A percentile compares a stretch with the other conserved stretches of the same genome.
These are phyloP conservation scores for Saccostrea echinata DNA, from an alignment of 1,140 invertebrate species.

Conservation along the genomic window DNA sequence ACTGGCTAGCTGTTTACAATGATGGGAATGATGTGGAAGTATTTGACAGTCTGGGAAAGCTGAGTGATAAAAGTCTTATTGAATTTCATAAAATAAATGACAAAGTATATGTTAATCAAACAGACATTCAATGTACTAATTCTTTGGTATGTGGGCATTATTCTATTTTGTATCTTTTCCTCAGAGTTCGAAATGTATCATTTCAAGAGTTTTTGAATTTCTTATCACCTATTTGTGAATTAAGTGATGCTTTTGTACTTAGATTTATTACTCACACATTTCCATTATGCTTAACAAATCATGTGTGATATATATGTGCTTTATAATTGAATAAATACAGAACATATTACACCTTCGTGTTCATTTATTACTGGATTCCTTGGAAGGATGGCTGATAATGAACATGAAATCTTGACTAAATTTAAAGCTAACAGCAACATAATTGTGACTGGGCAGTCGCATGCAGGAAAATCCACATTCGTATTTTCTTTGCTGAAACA, in stretches of 20 bases:
- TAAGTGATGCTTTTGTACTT: slow-evolving; percentile 50
- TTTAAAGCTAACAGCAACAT: slow-evolving; percentile 34
- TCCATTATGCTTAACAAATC: slow-evolving; percentile 40
- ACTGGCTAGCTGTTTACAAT: slow-evolving; percentile 54
- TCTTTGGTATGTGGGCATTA: slow-evolving; percentile 51
- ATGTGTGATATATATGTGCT: neutral
- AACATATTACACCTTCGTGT: too few species aligned
- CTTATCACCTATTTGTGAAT: neutral
- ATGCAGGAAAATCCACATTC: slow-evolving; percentile 11
- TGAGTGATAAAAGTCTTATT: too few species aligned
- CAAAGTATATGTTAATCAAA: too few species aligned
- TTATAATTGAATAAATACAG: too few species aligned
- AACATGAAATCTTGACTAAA: slow-evolving; percentile 2
- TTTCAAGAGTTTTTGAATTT: slow-evolving; percentile 38
- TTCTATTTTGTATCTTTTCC: slow-evolving; percentile 50
- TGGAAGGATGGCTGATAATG: neutral
- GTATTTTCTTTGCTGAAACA: slow-evolving; percentile 39
- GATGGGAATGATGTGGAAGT: slow-evolving; percentile 27
- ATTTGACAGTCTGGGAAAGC: slow-evolving; percentile 50
- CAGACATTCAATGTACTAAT: neutral
- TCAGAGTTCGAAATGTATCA: slow-evolving; percentile 22
- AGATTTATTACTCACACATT: slow-evolving; percentile 41
- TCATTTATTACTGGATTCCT: neutral
- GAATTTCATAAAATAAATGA: too few species aligned
- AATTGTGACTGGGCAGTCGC: neutral